Conservation (phyloP, 1,140 invertebrate genomes). For the Drosophila bifasciata region DNA sequence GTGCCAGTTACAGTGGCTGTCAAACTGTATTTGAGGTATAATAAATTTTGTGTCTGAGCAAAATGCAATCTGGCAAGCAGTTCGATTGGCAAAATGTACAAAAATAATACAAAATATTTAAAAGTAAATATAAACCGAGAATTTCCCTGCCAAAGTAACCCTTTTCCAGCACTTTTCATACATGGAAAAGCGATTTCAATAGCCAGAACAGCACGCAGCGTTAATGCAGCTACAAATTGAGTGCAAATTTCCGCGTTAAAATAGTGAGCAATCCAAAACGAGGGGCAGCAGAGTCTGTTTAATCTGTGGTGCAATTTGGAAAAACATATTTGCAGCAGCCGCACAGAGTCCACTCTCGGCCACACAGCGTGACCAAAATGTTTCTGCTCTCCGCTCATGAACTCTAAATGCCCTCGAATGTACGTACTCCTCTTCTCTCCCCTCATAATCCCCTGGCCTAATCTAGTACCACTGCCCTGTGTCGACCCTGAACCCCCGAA, state of each 20-base stretch:
- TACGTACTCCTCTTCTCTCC: neutral
- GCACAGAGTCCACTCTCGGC: neutral
- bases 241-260: constrained; percentile 12
- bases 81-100: no score
- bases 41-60: constrained; percentile 9
- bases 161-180: no score
- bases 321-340: constrained; percentile 17
- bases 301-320: constrained; percentile 1
- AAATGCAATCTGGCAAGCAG: neutral
- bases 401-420: constrained; percentile 19
- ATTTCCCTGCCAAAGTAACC: no score
- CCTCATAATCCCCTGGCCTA: no score
- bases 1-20: constrained; percentile 18
- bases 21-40: constrained; percentile 34
- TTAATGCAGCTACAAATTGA: constrained; percentile 14
- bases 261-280: neutral
- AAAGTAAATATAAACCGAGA: no score
- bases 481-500: neutral
- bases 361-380: constrained; percentile 21
- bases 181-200: neutral
- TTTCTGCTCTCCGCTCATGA: constrained; percentile 32
- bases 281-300: no score
- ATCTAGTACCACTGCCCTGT: neutral
- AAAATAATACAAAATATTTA: neutral
- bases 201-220: neutral